Base-by-base conservation (phyloP, 2,888 invertebrate genomes). In the Oscheius myriophilus region DNA sequence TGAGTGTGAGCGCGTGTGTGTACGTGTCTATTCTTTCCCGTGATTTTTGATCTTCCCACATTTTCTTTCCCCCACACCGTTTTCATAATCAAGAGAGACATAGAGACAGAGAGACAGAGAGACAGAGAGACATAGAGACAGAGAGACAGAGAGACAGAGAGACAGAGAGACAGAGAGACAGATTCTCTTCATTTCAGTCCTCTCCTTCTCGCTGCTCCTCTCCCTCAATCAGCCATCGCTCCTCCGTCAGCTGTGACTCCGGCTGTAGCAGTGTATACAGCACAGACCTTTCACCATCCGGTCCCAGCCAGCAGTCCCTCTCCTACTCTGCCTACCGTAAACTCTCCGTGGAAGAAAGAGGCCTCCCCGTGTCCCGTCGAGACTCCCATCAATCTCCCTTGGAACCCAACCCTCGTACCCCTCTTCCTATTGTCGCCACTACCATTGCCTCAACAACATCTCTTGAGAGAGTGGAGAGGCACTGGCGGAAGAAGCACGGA, bases 281-380 rank as follows among this genome's bases (percentile, higher is more conserved):
- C 52, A 53, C 49, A n/a, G 67, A 67, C 12, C 39, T n/a, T 7
- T 33, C 33, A 9, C 33, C 33, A 3, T 33, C 33, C 33, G 33
- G 4, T 33, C 33, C 33, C 18, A 53, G 18, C n/a, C 67, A 67
- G 23, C 57, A 73, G 1, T 70, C 76, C 9, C 73, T 76, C 62
- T 70, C 72, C 33, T 76, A 76, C 46, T 76, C 76, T 12, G 73
- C 76, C 43, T 76, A 73, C 54, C 70, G 76, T 1, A 76, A 76
- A 41, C 41, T 76, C 53, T 76, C 76, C 1, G 70, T 76, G 12
- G 76, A 76, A 42, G 61, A 67, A 25, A 41, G 61, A 42, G 67
- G 61, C 6, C 33, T 67, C 11, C 52, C 67, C 26, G 26, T 25
- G n/a, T n/a, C 65, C 21, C 43, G 25, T 11, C 18, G 57, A 57